These are phyloP conservation scores for Megastigmus dorsalis DNA, from an alignment of 2,888 invertebrate species.

Conservation along the genomic window DNA sequence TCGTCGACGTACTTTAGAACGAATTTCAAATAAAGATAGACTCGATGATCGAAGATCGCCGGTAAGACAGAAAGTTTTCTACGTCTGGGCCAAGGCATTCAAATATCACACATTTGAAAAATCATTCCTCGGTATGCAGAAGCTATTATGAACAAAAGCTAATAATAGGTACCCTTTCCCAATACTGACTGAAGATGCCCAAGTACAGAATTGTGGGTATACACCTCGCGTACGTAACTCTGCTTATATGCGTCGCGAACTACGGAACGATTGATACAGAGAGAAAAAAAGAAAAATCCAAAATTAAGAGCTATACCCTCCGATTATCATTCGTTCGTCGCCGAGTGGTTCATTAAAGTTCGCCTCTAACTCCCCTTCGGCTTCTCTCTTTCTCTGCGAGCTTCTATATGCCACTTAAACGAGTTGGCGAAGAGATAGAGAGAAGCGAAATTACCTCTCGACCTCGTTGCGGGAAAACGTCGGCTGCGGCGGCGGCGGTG, in stretches of 20 bases:
- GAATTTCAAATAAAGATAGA: too few species aligned
- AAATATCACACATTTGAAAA: constrained; percentile 34
- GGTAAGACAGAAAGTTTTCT: too few species aligned
- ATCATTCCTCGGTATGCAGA: constrained; percentile 21
- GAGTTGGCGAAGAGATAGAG: background rate
- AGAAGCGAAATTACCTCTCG: constrained; percentile 25
- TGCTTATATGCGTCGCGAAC: too few species aligned
- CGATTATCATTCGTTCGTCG: constrained; percentile 10
- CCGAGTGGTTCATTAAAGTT: constrained; percentile 17
- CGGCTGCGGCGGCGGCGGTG: too few species aligned
- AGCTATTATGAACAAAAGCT: too few species aligned
- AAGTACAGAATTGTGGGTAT: background rate
- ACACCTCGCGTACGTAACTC: too few species aligned
- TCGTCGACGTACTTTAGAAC: too few species aligned
- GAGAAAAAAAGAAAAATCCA: background rate
- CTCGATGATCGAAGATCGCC: too few species aligned
- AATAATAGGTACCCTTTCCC: too few species aligned
- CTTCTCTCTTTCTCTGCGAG: background rate
- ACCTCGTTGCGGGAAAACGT: constrained; percentile 15
- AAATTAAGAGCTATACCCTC: background rate
- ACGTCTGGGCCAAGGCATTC: too few species aligned
- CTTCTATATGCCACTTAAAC: background rate
- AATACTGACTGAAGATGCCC: background rate
- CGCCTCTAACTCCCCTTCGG: background rate
- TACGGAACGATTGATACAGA: too few species aligned